Evolutionary conservation across 2,113 vertebrate species (phyloP).

Genomic region (Eublepharis macularius): DNA sequence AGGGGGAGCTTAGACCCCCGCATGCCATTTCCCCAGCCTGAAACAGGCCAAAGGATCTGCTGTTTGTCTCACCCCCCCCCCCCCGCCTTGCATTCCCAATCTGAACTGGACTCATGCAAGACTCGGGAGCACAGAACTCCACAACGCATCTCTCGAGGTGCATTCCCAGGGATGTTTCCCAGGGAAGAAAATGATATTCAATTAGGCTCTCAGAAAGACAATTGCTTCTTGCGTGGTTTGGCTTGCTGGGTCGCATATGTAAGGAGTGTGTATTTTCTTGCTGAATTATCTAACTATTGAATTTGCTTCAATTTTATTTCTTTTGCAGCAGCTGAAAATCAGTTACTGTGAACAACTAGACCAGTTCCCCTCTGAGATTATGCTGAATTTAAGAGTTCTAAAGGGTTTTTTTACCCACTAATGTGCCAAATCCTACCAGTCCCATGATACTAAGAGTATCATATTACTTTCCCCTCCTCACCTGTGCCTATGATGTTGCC

Average conservation of each 20-base stretch:
- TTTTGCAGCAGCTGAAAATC: neutral
- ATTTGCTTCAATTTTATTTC: neutral
- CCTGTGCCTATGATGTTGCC: slow-evolving; percentile 44
- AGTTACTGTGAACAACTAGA: neutral
- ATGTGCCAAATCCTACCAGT: slow-evolving; percentile 21
- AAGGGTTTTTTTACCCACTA: slow-evolving; percentile 28
- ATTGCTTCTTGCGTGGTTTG: no score
- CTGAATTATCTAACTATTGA: neutral
- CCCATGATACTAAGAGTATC: slow-evolving; percentile 45
- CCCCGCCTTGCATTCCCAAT: no score
- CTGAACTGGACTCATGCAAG: no score
- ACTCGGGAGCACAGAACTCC: no score
- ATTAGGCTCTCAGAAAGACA: neutral
- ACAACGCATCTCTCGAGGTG: no score
- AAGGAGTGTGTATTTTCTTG: neutral
- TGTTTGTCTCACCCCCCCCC: no score
- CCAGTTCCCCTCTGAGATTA: slow-evolving; percentile 35
- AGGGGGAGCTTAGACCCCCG: no score
- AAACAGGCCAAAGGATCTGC: no score
- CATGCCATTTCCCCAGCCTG: no score
- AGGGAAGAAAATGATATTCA: no score
- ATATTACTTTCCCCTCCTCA: slow-evolving; percentile 47
- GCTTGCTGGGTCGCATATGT: neutral
- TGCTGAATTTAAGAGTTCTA: slow-evolving; percentile 42
- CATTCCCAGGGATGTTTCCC: no score